Base-by-base conservation (phyloP, 1,140 invertebrate genomes). In the Drosophila albomicans region DNA sequence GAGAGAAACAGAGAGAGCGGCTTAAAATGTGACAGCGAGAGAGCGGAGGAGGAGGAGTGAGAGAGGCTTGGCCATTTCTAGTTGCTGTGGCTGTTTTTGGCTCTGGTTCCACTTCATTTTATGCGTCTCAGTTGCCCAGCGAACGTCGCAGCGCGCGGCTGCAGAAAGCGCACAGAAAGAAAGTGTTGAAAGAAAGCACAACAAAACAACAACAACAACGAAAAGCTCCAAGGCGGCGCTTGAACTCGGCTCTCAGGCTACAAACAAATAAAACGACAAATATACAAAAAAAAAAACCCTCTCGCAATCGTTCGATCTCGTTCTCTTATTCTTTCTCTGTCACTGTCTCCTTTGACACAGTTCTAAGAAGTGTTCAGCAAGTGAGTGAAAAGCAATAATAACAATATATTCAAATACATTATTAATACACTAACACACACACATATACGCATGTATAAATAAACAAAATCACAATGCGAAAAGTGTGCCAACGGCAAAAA, bases 401-500 rank as follows among this genome's bases (percentile, higher is more conserved):
- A 35, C 3, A 10, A 11, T 6, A 6, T 38, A 38, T 28, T 45
- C 45, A 2, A 57, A 48, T 48, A 48, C n/a, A 48, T 48, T 43
- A n/a, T 13, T 13, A 43, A 13, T 13, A 43, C 11, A 43, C n/a
- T 2, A 3, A 54, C 11, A 35, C 3, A 7, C 52, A 35, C 13
- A 38, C 52, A 56, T 35, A 28, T 32, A 48, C 7, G 1, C 16
- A 48, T 28, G 3, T 35, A 54, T 54, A 54, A 63, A 48, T 46
- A 51, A 57, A 63, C 15, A 51, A 56, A 65, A 56, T 13, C 11
- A 69, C 48, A 56, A 56, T 61, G 58, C 73, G 58, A 81, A 81
- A 87, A 88, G 70, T 88, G 85, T 88, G 84, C 84, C 84, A 86
- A 67, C 62, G 48, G 45, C 61, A 28, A 86, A 82, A 87, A 87